Evolutionary conservation across 2,888 invertebrate species (phyloP).

Genomic region (Philopedon plagiatum): DNA sequence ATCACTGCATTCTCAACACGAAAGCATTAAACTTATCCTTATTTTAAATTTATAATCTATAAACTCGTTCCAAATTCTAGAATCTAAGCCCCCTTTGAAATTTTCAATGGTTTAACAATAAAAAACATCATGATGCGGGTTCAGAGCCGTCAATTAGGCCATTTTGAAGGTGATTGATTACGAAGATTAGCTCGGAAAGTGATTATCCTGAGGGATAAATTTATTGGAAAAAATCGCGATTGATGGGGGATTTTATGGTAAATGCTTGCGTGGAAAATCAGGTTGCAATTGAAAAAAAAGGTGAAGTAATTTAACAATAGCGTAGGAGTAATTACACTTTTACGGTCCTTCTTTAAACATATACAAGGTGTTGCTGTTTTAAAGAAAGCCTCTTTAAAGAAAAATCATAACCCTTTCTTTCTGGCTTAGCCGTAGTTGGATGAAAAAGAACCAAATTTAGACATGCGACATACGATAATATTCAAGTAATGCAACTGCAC

Average conservation of each 20-base stretch:
- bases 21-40: neutral
- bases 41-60: neutral
- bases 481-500: neutral
- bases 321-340: too few species aligned
- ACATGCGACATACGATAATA: too few species aligned
- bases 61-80: neutral
- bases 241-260: constrained; percentile 39
- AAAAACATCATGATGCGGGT: constrained; percentile 44
- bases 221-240: constrained; percentile 50
- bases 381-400: too few species aligned
- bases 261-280: neutral
- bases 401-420: too few species aligned
- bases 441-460: too few species aligned
- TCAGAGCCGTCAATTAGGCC: constrained; percentile 47
- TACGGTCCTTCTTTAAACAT: too few species aligned
- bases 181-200: constrained; percentile 45
- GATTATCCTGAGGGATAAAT: constrained; percentile 50
- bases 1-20: neutral
- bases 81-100: neutral
- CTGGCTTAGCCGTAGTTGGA: too few species aligned
- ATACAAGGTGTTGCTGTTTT: too few species aligned
- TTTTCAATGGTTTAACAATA: constrained; percentile 16
- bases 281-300: neutral
- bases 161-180: constrained; percentile 48
- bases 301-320: neutral